Base-by-base conservation (phyloP, 2,113 vertebrate genomes). In the Hemiscyllium ocellatum region DNA sequence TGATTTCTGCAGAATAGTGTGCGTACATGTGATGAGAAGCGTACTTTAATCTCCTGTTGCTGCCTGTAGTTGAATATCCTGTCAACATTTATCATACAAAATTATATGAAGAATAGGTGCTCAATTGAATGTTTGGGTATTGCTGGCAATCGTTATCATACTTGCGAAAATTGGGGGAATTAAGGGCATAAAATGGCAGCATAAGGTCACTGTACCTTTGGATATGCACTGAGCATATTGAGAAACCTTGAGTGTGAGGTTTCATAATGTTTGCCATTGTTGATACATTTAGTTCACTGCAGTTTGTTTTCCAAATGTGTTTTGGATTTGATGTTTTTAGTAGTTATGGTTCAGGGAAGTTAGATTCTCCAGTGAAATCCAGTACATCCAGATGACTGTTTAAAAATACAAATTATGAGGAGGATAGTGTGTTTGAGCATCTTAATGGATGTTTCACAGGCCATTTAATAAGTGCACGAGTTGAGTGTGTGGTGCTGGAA, bases 251-350 rank as follows among this genome's bases (percentile, higher is more conserved):
- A 83, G 80, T 37, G 42, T 42, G 80, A 42, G 80, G 47, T 83
- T 83, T 83, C 80, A 83, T 19, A 83, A 83, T 37, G 42, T 93
- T 42, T 19, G 33, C 61, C 33, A 19, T 19, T 42, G 56, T 66
- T 68, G 37, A 93, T 93, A 19, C 13, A 61, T 29, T 13, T 4
- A 93, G 37, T 93, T 65, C 4, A 93, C 26, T 20, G 10, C 56
- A 93, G n/a, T 65, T 89, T 91, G 17, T 65, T 93, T 66, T 93
- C 33, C 89, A 91, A 65, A 65, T 91, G 65, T 29, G 50, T n/a
- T n/a, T 91, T 26, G 61, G 56, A 65, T 91, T 29, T 91, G 15
- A n/a, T 61, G 87, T 17, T 91, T 91, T 91, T 91, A 91, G 87
- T 65, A 33, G 15, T 65, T 91, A 15, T 61, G 13, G 17, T 91